Base-by-base conservation (phyloP, 2,797 vertebrate genomes). In the Pangasius mekongensis region DNA sequence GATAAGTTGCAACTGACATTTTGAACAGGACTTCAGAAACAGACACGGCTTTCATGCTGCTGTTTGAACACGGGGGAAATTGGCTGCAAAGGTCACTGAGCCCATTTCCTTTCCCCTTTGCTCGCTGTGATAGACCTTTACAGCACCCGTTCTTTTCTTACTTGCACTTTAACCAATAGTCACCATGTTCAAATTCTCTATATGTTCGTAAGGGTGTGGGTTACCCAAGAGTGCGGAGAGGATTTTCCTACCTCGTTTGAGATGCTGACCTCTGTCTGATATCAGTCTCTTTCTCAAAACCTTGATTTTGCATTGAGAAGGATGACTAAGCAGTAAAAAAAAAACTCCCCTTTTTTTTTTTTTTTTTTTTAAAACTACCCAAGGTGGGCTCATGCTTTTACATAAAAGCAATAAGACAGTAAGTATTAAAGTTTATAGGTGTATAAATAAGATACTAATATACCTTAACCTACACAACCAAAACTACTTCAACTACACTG, bases 1-100 rank as follows among this genome's bases (percentile, higher is more conserved):
- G 95, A 97, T 97, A 96, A 95, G 95, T 97, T 97, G 96, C 96
- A 96, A 96, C 95, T 97, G 96, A 96, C 96, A 97, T 96, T 97
- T 96, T 95, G 94, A 69, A 93, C 93, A 84, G 92, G 93, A 96
- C 95, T 95, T 96, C 95, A 95, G 96, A 96, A 96, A 97, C 96
- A 97, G 96, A 93, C 96, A 93, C 89, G 93, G 95, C 96, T 96
- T 97, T 96, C 95, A 96, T 97, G 95, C 95, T 95, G 95, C 94
- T 96, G 96, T 96, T 96, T 96, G 96, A 96, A 96, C 94, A 94
- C 92, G 94, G 95, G 95, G 95, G 95, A 96, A 96, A 96, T 95
- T 95, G 95, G 94, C 94, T 86, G 90, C 94, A 97, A 96, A 97
- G 96, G 96, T 96, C 96, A 97, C 94, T 95, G 95, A 96, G 95